phyloP scores from a whole-genome alignment of 1,140 invertebrate genomes.

The Bactericera cockerelli region DNA sequence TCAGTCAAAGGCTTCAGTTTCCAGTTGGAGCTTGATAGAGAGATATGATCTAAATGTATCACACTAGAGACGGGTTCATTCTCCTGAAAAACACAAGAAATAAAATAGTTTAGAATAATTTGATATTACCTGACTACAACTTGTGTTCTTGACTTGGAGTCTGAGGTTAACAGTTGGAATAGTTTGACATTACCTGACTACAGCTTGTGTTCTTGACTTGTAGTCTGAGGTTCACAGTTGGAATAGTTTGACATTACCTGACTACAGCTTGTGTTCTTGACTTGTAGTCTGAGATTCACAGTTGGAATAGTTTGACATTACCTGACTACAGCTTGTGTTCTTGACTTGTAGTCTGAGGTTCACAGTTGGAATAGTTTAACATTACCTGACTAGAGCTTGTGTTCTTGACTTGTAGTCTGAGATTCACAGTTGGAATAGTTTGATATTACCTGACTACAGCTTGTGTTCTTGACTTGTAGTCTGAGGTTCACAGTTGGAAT shows the following conservation, averaged over 20 bases:
- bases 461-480: constrained; percentile 43
- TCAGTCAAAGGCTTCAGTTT: not conserved
- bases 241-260: constrained; percentile 35
- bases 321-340: constrained; percentile 50
- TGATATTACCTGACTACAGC: constrained; percentile 34
- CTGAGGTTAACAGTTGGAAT: too few species aligned
- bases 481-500: constrained; percentile 38
- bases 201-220: constrained; percentile 46
- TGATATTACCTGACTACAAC: too few species aligned
- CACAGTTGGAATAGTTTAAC: constrained; percentile 50
- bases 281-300: constrained; percentile 41
- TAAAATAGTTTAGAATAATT: too few species aligned
- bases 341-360: constrained; percentile 44
- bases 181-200: too few species aligned
- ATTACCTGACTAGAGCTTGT: constrained; percentile 47
- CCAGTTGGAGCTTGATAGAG: not conserved
- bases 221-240: constrained; percentile 39
- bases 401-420: constrained; percentile 51
- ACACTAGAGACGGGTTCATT: not conserved
- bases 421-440: constrained; percentile 36
- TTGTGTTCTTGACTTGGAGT: too few species aligned
- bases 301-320: constrained; percentile 32
- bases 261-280: constrained; percentile 51
- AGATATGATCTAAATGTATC: constrained; percentile 3
- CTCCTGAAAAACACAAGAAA: not conserved